Percentiles rank a stretch among this genome's conserved stretches.
phyloP scores from a whole-genome alignment of 1,140 invertebrate genomes.

The Tetragnatha versicolor region DNA sequence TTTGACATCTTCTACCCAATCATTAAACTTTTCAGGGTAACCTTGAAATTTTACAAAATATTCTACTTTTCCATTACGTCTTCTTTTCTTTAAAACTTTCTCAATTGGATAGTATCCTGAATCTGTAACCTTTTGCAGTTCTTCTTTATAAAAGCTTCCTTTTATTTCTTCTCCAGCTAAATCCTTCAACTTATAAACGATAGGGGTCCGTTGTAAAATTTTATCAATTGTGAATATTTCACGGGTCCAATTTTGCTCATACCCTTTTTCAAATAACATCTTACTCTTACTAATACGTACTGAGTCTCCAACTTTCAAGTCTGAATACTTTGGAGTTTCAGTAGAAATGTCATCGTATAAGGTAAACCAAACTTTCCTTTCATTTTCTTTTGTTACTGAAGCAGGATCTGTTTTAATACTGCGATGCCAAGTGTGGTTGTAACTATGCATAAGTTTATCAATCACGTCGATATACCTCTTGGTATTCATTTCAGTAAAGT shows the following conservation, averaged over 20 bases:
- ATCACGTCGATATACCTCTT: too few relatives aligned
- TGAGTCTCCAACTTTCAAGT: neutral
- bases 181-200: constrained; percentile 16
- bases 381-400: neutral
- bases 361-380: neutral
- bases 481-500: neutral
- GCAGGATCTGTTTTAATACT: too few relatives aligned
- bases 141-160: constrained; percentile 26
- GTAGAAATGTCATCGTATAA: neutral
- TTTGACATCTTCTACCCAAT: neutral
- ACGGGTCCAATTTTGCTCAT: neutral
- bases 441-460: too few relatives aligned
- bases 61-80: neutral
- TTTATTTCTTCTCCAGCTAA: neutral
- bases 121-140: neutral
- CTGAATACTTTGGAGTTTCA: neutral
- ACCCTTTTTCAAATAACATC: neutral
- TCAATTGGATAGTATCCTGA: neutral
- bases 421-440: too few relatives aligned
- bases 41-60: constrained; percentile 29
- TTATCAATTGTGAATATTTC: neutral
- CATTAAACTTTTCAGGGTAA: constrained; percentile 4
- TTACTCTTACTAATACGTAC: neutral
- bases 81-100: neutral
- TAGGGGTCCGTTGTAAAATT: neutral